Conservation (phyloP, 2,888 invertebrate species). For the Caenorhabditis macrosperma region DNA sequence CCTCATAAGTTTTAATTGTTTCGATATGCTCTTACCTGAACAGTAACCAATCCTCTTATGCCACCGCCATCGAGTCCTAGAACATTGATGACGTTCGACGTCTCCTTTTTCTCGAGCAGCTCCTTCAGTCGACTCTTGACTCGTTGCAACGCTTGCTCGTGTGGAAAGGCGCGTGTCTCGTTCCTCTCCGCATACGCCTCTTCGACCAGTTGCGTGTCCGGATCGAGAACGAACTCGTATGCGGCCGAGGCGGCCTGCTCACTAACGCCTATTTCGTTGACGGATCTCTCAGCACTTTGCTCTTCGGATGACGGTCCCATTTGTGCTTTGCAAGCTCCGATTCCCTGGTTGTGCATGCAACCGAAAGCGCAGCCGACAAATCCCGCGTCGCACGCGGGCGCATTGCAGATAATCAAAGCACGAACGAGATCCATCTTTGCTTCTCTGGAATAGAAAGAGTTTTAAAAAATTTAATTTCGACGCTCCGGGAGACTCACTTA, state of each 20-base stretch:
- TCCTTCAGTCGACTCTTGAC: conserved; percentile 60
- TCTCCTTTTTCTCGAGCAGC: conserved; percentile 63
- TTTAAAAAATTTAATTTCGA: background rate
- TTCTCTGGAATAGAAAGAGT: conserved; percentile 61
- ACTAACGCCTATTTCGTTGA: conserved; percentile 28
- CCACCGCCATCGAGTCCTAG: conserved; percentile 97
- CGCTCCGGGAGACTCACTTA: conserved; percentile 60
- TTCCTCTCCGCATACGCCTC: conserved; percentile 63
- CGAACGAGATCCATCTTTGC: conserved; percentile 59
- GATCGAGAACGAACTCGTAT: conserved; percentile 67
- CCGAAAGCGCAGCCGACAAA: conserved; percentile 76
- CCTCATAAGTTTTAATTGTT: no score
- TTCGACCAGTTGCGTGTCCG: conserved; percentile 62
- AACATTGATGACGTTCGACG: conserved; percentile 71
- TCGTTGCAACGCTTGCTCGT: conserved; percentile 60
- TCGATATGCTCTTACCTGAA: conserved; percentile 77
- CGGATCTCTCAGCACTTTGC: conserved; percentile 35
- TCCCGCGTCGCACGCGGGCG: conserved; percentile 67
- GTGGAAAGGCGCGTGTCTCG: conserved; percentile 58
- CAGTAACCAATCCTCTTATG: conserved; percentile 85
- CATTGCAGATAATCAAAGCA: conserved; percentile 74
- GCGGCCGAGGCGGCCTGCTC: conserved; percentile 57
- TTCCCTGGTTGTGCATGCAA: conserved; percentile 68
- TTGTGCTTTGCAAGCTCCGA: conserved; percentile 46
- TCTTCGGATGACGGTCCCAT: conserved; percentile 24